Evolutionary conservation across 2,113 vertebrate species (phyloP).

Genomic region (Catharus fuscescens): DNA sequence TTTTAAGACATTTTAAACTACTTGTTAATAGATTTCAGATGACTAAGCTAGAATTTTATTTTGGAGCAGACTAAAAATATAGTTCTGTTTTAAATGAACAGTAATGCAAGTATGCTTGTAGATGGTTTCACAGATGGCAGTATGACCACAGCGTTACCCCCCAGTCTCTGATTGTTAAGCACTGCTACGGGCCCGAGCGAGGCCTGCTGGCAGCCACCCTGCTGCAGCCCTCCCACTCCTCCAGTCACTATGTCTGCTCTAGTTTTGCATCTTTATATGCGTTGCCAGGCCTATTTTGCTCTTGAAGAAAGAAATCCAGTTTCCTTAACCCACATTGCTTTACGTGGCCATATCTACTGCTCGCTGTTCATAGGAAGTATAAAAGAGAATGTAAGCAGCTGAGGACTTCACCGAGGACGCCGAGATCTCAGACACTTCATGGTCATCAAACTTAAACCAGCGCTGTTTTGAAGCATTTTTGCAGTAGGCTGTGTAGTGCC

Average conservation of each 20-base stretch:
- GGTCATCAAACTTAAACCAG: conserved; percentile 98
- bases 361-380: conserved; percentile 85
- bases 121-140: conserved; percentile 54
- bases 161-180: conserved; percentile 48
- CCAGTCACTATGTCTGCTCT: not conserved
- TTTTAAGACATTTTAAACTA: conserved; percentile 65
- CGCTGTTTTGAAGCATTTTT: conserved; percentile 87
- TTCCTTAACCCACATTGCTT: not conserved
- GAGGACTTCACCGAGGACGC: conserved; percentile 91
- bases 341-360: conserved; percentile 64
- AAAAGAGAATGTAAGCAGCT: conserved; percentile 97
- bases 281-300: conserved; percentile 24
- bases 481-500: conserved; percentile 97
- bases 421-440: conserved; percentile 92
- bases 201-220: conserved; percentile 13
- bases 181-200: conserved; percentile 36
- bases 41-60: conserved; percentile 70
- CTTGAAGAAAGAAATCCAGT: conserved; percentile 9
- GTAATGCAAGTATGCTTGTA: conserved; percentile 52
- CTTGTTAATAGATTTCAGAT: conserved; percentile 62
- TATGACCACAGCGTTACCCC: conserved; percentile 43
- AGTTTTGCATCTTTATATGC: conserved; percentile 2
- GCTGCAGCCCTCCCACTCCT: conserved; percentile 6
- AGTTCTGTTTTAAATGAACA: conserved; percentile 63
- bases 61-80: conserved; percentile 75